Evolutionary conservation across 92 coral and sea anemone species (phyloP).

Genomic region (Zoanthus sansibaricus): DNA sequence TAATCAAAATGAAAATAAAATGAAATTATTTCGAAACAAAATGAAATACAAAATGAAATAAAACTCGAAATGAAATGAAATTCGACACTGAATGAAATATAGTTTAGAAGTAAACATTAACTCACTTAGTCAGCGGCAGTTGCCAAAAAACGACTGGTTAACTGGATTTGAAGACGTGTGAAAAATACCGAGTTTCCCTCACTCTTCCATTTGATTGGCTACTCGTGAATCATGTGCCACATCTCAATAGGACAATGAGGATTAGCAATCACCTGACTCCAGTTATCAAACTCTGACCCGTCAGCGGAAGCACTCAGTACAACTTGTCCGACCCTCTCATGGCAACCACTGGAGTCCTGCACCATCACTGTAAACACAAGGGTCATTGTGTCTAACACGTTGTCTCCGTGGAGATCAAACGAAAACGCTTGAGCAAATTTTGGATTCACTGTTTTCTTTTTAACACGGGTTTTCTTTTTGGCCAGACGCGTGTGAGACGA

Average conservation of each 20-base stretch:
- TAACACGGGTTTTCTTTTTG: slow-evolving; percentile 97
- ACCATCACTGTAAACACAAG: slow-evolving; percentile 89
- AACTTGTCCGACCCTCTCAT: slow-evolving; percentile 97
- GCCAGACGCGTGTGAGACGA: slow-evolving; percentile 84
- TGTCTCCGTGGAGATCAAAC: slow-evolving; percentile 91
- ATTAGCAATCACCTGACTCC: slow-evolving; percentile 97
- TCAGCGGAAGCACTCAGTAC: slow-evolving; percentile 93
- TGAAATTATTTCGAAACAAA: too few relatives aligned
- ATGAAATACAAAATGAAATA: too few relatives aligned
- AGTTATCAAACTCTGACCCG: slow-evolving; percentile 97
- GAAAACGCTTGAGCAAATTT: slow-evolving; percentile 95
- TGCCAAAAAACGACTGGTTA: neutral
- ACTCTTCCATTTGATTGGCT: slow-evolving; percentile 6
- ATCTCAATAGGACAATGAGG: slow-evolving; percentile 98
- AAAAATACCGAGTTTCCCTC: neutral
- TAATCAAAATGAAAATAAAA: too few relatives aligned
- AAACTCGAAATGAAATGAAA: too few relatives aligned
- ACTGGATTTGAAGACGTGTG: neutral
- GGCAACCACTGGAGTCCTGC: slow-evolving; percentile 97
- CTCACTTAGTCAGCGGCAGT: neutral
- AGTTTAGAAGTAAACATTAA: too few relatives aligned
- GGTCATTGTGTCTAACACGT: slow-evolving; percentile 87
- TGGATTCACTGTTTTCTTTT: slow-evolving; percentile 96
- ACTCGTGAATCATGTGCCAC: slow-evolving; percentile 99
- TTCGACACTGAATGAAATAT: too few relatives aligned